These are phyloP conservation scores for Andricus curvator DNA, from an alignment of 2,888 invertebrate species.

Conservation along the genomic window DNA sequence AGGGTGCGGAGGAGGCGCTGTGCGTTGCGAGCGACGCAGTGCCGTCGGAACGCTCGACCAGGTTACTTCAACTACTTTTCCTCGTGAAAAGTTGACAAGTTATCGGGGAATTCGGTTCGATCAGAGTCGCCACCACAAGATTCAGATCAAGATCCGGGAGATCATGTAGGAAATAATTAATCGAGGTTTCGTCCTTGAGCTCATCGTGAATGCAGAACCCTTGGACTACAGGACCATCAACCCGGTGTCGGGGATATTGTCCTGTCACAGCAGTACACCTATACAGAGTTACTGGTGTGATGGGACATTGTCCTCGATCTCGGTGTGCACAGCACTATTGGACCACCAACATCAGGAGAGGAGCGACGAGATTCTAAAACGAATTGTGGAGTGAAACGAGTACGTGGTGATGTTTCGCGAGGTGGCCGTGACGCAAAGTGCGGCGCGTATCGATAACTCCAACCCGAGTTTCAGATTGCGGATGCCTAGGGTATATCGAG, in stretches of 20 bases:
- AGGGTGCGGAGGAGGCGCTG: slow-evolving; percentile 72
- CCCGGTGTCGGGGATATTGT: slow-evolving; percentile 92
- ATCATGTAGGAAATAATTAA: too few species aligned
- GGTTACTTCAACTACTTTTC: slow-evolving; percentile 57
- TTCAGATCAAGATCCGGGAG: slow-evolving; percentile 15
- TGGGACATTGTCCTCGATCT: slow-evolving; percentile 90
- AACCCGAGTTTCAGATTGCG: too few species aligned
- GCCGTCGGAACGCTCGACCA: slow-evolving; percentile 76
- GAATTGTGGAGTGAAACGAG: slow-evolving; percentile 17
- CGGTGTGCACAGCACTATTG: slow-evolving; percentile 44
- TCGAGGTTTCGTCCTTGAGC: too few species aligned
- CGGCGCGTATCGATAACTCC: too few species aligned
- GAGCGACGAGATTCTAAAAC: neutral
- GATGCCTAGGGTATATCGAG: too few species aligned
- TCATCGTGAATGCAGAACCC: too few species aligned
- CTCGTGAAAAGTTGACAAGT: slow-evolving; percentile 41
- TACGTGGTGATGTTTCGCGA: slow-evolving; percentile 21
- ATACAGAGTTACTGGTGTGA: slow-evolving; percentile 91
- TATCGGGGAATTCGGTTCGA: slow-evolving; percentile 45
- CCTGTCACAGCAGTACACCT: slow-evolving; percentile 98
- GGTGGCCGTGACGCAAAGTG: slow-evolving; percentile 11
- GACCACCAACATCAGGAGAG: slow-evolving; percentile 7
- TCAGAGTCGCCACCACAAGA: slow-evolving; percentile 35
- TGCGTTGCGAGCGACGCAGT: slow-evolving; percentile 75
- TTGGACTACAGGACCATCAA: slow-evolving; percentile 29